These are phyloP conservation scores for Arothron firmamentum DNA, from an alignment of 2,113 vertebrate genomes.

Conservation along the genomic window DNA sequence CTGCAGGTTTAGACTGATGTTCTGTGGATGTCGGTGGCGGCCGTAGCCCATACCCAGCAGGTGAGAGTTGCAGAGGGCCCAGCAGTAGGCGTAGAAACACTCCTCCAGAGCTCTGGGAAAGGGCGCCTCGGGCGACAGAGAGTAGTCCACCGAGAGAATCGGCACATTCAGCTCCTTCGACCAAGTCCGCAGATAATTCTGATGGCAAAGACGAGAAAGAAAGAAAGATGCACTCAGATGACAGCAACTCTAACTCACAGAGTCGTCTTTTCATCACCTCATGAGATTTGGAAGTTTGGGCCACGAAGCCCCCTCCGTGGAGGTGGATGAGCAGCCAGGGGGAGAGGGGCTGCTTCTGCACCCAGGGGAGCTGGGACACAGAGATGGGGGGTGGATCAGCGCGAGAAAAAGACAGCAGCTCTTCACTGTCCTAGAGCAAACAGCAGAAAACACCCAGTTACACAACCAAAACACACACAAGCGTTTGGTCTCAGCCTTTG, in stretches of 20 bases:
- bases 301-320: slow-evolving; percentile 89
- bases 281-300: slow-evolving; percentile 88
- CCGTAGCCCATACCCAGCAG: slow-evolving; percentile 74
- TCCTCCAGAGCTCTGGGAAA: slow-evolving; percentile 88
- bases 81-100: slow-evolving; percentile 91
- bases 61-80: slow-evolving; percentile 83
- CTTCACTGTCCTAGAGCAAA: slow-evolving; percentile 78
- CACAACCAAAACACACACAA: no score
- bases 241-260: no score
- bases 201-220: neutral
- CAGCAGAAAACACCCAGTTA: neutral
- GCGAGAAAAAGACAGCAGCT: slow-evolving; percentile 69
- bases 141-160: slow-evolving; percentile 87
- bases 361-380: slow-evolving; percentile 66
- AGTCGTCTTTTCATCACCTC: no score
- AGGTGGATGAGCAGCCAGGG: slow-evolving; percentile 82
- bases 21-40: no score
- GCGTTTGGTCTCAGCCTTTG: no score
- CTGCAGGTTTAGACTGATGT: no score
- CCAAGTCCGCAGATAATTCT: slow-evolving; percentile 86
- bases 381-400: slow-evolving; percentile 60
- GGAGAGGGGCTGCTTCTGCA: slow-evolving; percentile 66
- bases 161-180: slow-evolving; percentile 81
- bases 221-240: neutral
- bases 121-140: slow-evolving; percentile 84